Base-by-base conservation (phyloP, 2,797 vertebrate genomes). In the Periparus ater region DNA sequence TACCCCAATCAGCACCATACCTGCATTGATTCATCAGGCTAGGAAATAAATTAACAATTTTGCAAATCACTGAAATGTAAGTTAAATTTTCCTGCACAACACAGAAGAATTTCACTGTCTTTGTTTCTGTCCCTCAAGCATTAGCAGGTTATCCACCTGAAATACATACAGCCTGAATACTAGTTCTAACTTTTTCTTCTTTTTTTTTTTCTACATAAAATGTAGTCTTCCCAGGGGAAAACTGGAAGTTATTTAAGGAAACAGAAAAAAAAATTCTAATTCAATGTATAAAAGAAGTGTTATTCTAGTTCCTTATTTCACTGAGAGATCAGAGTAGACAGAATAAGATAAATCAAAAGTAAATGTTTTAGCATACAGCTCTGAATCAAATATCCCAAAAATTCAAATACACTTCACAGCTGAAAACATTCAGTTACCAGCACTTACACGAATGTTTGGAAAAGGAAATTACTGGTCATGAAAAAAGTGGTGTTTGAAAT, bases 391-490 rank as follows among this genome's bases (percentile, higher is more conserved):
- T 45, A 92, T 19, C 30, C 25, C 48, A 92, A 89, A 95, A 85
- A 67, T 68, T 19, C 82, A 77, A 94, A 68, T 32, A 65, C 11
- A 72, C 17, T 86, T 83, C 40, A 58, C 74, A 90, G 40, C 18
- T 63, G 55, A 89, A 91, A 94, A 74, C 25, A 89, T 78, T 82
- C 42, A 47, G 61, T 82, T 93, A 85, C 50, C 25, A 50, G 61
- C 63, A 95, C 80, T 95, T 91, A 92, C 27, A 76, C 36, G 81
- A 91, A 71, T 85, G 75, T 87, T 95, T 79, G 38, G 53, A 93
- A 94, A 93, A 92, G 91, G 85, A 96, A 95, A 88, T 90, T 72
- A 84, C 17, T 70, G 79, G 83, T 89, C 94, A 91, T 67, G 26
- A 89, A 93, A 89, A 92, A 85, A 85, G 42, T 18, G 47, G 5